A percentile compares a stretch with the other conserved stretches of the same genome.
Evolutionary conservation across 1,140 invertebrate species (phyloP).

Genomic region (Hirudo medicinalis): DNA sequence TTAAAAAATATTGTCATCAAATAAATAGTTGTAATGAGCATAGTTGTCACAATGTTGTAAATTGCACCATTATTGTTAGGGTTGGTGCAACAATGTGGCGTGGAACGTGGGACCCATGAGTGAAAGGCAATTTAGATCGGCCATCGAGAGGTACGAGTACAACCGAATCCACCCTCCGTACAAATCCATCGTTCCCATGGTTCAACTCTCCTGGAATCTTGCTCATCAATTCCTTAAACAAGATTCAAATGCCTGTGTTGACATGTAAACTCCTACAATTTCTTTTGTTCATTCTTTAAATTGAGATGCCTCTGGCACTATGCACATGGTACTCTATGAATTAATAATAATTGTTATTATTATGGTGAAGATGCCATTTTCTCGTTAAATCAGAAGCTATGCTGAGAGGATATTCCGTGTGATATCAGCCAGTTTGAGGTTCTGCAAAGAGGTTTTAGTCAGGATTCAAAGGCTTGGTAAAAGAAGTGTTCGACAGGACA

Average conservation of each 20-base stretch:
- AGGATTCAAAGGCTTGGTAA: background rate
- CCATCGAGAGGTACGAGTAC: constrained; percentile 88
- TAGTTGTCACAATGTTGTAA: background rate
- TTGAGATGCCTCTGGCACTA: too few relatives aligned
- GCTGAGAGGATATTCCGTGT: too few relatives aligned
- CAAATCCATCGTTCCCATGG: constrained; percentile 91
- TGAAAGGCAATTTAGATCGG: constrained; percentile 76
- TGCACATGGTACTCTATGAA: too few relatives aligned
- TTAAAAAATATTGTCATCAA: background rate
- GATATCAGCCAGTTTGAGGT: too few relatives aligned
- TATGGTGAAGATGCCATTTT: too few relatives aligned
- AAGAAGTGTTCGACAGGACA: constrained; percentile 2
- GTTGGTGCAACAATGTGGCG: constrained; percentile 65
- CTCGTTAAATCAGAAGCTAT: too few relatives aligned
- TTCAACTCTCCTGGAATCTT: constrained; percentile 89
- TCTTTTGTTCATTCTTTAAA: background rate
- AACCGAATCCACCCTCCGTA: constrained; percentile 77
- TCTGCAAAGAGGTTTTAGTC: too few relatives aligned
- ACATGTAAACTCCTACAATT: background rate
- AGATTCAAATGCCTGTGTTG: constrained; percentile 4
- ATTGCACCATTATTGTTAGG: constrained; percentile 23
- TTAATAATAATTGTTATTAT: too few relatives aligned
- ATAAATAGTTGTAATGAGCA: background rate
- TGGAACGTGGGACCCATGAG: constrained; percentile 95
- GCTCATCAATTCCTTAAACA: constrained; percentile 79